A percentile compares a stretch with the other conserved stretches of the same genome.
phyloP scores from a whole-genome alignment of 2,888 invertebrate genomes.

The Phytoseiulus persimilis region DNA sequence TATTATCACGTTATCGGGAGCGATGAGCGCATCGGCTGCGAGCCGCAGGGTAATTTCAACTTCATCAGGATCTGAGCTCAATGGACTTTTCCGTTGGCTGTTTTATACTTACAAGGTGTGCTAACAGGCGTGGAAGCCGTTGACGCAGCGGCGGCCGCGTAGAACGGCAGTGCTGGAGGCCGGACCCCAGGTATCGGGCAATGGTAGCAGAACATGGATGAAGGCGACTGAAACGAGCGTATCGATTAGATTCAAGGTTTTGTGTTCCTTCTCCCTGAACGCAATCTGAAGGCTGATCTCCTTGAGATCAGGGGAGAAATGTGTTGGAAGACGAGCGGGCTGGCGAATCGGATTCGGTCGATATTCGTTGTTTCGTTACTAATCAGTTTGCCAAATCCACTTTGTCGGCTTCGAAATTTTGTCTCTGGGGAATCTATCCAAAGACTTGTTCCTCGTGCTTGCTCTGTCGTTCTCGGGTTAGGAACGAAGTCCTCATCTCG shows the following conservation, averaged over 20 bases:
- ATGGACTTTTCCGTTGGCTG: background rate
- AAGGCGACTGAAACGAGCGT: background rate
- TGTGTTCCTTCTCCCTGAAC: background rate
- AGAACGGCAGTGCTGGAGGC: conserved; percentile 13
- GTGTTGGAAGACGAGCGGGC: background rate
- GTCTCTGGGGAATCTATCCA: background rate
- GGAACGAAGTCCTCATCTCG: background rate
- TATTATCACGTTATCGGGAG: background rate
- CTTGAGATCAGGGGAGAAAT: background rate
- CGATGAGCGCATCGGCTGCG: too few relatives aligned
- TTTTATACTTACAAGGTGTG: conserved; percentile 6
- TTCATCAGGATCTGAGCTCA: too few relatives aligned
- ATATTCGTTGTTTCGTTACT: background rate
- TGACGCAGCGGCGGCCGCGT: conserved; percentile 18
- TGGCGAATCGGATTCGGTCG: background rate
- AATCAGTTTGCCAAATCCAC: background rate
- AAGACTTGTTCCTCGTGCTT: background rate
- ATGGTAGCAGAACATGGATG: conserved; percentile 78
- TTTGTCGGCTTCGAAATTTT: background rate
- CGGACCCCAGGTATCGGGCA: conserved; percentile 57
- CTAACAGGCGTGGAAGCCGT: background rate
- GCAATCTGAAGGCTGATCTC: background rate
- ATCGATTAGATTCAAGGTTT: background rate
- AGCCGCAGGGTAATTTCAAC: too few relatives aligned
- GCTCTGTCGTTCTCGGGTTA: background rate